Evolutionary conservation across 2,797 vertebrate species (phyloP).

Genomic region (Eurystomus glaucurus): DNA sequence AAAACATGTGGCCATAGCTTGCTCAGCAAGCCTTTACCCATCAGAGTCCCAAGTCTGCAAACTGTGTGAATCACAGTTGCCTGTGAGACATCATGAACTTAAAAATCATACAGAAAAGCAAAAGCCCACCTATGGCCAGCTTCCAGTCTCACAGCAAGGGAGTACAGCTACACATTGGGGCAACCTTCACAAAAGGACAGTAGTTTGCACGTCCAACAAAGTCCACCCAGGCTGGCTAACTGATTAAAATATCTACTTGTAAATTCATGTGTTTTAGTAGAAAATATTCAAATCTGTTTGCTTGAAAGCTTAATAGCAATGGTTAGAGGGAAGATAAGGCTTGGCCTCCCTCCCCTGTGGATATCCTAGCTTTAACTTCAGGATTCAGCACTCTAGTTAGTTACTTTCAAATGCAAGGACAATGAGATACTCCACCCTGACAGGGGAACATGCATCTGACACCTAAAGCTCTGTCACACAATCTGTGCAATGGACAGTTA

Average conservation of each 20-base stretch:
- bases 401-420: background rate
- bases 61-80: background rate
- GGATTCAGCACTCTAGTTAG: background rate
- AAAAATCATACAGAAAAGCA: background rate
- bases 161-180: background rate
- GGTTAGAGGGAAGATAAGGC: background rate
- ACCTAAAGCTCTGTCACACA: background rate
- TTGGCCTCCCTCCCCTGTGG: background rate
- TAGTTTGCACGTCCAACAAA: background rate
- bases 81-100: background rate
- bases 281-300: background rate
- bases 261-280: background rate
- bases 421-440: background rate
- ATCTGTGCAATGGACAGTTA: background rate
- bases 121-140: rapidly evolving
- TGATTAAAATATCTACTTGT: background rate
- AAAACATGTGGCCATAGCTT: background rate
- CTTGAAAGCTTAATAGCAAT: background rate
- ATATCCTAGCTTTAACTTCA: background rate
- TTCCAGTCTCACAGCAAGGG: background rate
- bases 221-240: background rate
- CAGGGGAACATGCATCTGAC: background rate
- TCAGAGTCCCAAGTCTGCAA: background rate
- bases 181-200: background rate
- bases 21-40: background rate